A percentile compares a stretch with the other conserved stretches of the same genome.
phyloP scores from a whole-genome alignment of 2,113 vertebrate species.

The Mobula hypostoma region DNA sequence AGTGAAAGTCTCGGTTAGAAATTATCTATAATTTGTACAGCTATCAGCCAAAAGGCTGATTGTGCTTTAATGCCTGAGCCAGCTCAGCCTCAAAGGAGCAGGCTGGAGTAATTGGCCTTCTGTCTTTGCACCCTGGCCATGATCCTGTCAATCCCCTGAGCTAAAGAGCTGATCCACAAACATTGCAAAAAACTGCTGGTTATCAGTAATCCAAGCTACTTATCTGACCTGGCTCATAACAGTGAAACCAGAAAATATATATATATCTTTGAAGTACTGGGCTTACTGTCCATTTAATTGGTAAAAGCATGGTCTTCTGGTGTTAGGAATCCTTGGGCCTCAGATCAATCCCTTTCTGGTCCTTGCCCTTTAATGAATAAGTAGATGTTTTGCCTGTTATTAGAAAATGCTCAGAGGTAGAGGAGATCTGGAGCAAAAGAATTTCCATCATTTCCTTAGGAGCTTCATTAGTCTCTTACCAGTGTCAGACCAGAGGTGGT shows the following conservation, averaged over 20 bases:
- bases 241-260: background rate
- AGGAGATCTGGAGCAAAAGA: background rate
- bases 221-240: background rate
- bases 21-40: slow-evolving; percentile 1
- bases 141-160: background rate
- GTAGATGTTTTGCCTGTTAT: background rate
- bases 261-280: background rate
- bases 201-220: background rate
- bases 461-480: background rate
- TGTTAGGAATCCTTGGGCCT: background rate
- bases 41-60: background rate
- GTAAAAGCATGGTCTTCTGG: background rate
- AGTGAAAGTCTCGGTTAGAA: background rate
- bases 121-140: background rate
- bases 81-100: slow-evolving; percentile 1
- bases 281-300: background rate
- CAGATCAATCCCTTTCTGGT: background rate
- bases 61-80: background rate
- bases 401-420: background rate
- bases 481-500: background rate
- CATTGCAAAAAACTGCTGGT: background rate
- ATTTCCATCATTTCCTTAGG: background rate
- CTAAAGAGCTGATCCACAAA: background rate
- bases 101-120: background rate
- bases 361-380: background rate